Evolutionary conservation across 2,888 invertebrate genomes (phyloP).

Genomic region (Parasteatoda lunata): DNA sequence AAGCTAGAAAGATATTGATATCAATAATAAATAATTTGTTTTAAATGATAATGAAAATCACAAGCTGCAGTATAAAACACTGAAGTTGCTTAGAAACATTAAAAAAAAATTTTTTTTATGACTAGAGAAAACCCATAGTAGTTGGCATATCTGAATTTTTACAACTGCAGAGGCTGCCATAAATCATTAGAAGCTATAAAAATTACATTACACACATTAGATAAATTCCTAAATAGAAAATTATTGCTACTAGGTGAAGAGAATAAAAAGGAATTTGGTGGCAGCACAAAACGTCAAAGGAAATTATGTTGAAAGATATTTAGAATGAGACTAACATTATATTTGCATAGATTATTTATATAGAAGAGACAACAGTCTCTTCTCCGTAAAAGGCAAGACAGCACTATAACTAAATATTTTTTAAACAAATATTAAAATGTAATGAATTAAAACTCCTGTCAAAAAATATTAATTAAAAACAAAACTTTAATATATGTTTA

Average conservation of each 20-base stretch:
- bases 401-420: slow-evolving; percentile 11
- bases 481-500: not conserved
- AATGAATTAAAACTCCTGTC: not conserved
- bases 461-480: slow-evolving; percentile 13
- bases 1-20: too few species aligned
- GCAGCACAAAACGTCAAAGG: slow-evolving; percentile 47
- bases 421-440: not conserved
- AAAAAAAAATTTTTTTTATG: too few species aligned
- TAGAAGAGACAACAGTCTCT: slow-evolving; percentile 44
- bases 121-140: too few species aligned
- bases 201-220: not conserved
- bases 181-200: not conserved
- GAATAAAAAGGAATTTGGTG: slow-evolving; percentile 32
- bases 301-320: slow-evolving; percentile 26
- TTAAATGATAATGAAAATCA: too few species aligned
- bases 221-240: not conserved
- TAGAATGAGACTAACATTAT: slow-evolving; percentile 38
- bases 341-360: slow-evolving; percentile 65
- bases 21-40: too few species aligned
- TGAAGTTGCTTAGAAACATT: too few species aligned
- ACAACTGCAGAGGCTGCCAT: too few species aligned
- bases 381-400: slow-evolving; percentile 37
- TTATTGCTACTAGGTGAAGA: slow-evolving; percentile 50
- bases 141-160: too few species aligned
- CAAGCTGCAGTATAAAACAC: too few species aligned